Conservation (phyloP, 2,797 vertebrate species). For the Hypotaenidia okinawae region DNA sequence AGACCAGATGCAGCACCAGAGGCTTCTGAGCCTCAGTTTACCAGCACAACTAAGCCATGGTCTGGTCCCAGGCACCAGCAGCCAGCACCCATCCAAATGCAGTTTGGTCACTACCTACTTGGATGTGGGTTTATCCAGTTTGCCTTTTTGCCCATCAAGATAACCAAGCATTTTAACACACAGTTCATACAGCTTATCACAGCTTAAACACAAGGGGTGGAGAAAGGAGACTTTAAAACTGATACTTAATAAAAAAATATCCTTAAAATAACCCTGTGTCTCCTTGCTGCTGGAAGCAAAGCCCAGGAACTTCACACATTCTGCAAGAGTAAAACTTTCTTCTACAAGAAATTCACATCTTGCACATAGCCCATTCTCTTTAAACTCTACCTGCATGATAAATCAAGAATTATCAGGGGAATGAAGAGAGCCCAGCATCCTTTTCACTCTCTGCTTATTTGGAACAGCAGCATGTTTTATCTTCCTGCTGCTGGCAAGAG, state of each 20-base stretch:
- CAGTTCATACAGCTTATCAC: background rate
- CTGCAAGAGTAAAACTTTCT: background rate
- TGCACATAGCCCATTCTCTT: background rate
- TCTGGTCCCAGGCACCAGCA: background rate
- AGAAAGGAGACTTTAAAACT: background rate
- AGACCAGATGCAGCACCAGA: background rate
- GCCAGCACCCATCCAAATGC: background rate
- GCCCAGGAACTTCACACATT: background rate
- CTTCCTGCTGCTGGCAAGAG: background rate
- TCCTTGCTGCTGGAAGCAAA: background rate
- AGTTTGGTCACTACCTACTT: background rate
- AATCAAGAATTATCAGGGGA: background rate
- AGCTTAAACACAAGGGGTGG: rapidly evolving
- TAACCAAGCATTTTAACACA: background rate
- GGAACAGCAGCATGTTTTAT: background rate
- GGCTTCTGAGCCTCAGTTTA: background rate
- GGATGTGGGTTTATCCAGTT: background rate
- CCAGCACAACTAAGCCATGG: background rate
- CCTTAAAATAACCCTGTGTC: background rate
- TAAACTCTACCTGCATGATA: background rate
- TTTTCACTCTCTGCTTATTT: background rate
- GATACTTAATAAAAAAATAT: background rate
- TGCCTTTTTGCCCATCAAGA: background rate
- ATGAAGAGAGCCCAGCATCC: background rate
- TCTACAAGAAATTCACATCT: background rate